phyloP scores from a whole-genome alignment of 2,113 vertebrate genomes.

The Tachycineta bicolor region DNA sequence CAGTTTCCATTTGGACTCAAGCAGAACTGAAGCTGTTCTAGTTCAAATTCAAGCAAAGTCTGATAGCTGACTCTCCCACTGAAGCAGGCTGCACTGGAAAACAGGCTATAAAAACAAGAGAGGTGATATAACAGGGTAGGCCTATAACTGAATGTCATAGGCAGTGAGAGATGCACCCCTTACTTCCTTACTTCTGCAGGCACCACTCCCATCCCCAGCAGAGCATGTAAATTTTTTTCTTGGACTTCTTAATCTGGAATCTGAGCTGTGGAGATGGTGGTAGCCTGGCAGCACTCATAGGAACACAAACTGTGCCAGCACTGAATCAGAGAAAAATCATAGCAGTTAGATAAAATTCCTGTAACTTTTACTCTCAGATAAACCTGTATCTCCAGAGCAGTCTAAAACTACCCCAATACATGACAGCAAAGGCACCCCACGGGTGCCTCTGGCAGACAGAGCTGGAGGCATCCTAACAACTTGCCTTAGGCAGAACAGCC shows the following conservation, averaged over 20 bases:
- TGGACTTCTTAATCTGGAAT: background rate
- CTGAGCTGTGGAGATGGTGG: background rate
- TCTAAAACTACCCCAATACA: background rate
- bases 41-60: background rate
- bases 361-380: background rate
- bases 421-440: background rate
- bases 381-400: background rate
- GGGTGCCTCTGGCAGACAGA: background rate
- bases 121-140: background rate
- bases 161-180: background rate
- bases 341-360: background rate
- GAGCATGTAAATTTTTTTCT: background rate
- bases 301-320: background rate
- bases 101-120: background rate
- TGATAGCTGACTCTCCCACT: background rate
- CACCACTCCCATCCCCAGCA: background rate
- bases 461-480: background rate
- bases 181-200: background rate
- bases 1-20: background rate
- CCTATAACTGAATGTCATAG: background rate
- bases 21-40: background rate
- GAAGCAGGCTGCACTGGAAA: background rate
- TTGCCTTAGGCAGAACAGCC: background rate
- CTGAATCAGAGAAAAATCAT: background rate
- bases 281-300: background rate